Base-by-base conservation (phyloP, 2,797 vertebrate genomes). In the Pseudochromis fuscus region DNA sequence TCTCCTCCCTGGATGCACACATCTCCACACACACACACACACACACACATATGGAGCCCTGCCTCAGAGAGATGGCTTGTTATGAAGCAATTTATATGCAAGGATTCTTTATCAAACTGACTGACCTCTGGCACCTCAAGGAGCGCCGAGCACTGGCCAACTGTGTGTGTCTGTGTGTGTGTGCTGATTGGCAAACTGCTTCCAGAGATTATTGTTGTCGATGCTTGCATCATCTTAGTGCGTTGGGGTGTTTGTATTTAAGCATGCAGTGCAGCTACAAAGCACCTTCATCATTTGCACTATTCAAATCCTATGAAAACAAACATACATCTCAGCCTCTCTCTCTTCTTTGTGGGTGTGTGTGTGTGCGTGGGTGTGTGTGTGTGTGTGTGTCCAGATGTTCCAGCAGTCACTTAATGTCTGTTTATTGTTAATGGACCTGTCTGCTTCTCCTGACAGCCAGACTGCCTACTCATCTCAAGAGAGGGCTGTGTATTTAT, bases 41-140 rank as follows among this genome's bases (percentile, higher is more conserved):
- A 46, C 56, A 62, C 46, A 59, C 7, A 60, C 19, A 65, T 45
- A 77, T 37, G 62, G 23, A 28, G 44, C 40, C 5, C 57, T 18
- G 56, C 84, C 79, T 87, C 57, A 72, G 87, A 85, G 87, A 84
- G 79, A 79, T 75, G 72, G 30, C 76, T 76, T 88, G 84, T 89
- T 90, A 90, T 88, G 87, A 91, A 92, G 89, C 89, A 90, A 90
- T 90, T 92, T 91, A 90, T 92, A 91, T 92, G 87, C 89, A 91
- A 84, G 77, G 84, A 89, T 85, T 85, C 86, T 90, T 90, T 88
- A 89, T 90, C 84, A 90, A 88, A 87, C 81, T 53, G 84, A 79
- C 86, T 84, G 89, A 91, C 90, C 88, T 87, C 84, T 85, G 75
- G 75, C 81, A 87, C 77, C 73, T 84, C 84, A 55, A 83, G 77